Conservation (phyloP, 2,113 vertebrate species). For the Perca flavescens region DNA sequence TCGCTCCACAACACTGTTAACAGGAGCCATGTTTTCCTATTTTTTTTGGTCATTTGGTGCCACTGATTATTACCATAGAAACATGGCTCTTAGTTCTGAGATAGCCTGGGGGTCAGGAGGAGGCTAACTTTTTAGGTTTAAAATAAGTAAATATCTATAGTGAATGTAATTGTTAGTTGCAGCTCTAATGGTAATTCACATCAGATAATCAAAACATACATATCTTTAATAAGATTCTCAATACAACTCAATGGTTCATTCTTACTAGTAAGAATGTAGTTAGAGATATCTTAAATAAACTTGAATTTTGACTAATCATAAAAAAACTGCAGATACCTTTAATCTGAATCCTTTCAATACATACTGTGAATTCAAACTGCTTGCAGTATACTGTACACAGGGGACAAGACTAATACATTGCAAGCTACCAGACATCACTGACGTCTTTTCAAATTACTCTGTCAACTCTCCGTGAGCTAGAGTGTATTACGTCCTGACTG, state of each 20-base stretch:
- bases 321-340: not conserved
- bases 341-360: not conserved
- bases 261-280: not conserved
- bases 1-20: too few relatives aligned
- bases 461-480: slow-evolving; percentile 22
- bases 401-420: not conserved
- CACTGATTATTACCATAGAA: too few relatives aligned
- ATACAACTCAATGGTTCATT: not conserved
- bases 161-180: too few relatives aligned
- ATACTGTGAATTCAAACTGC: not conserved
- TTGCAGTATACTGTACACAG: not conserved
- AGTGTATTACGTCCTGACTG: not conserved
- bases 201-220: not conserved
- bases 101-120: too few relatives aligned
- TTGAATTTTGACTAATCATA: not conserved
- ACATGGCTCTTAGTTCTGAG: too few relatives aligned
- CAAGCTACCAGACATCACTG: not conserved
- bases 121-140: too few relatives aligned
- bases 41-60: too few relatives aligned
- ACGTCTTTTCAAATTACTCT: slow-evolving; percentile 25
- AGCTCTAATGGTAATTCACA: too few relatives aligned
- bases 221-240: not conserved
- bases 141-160: too few relatives aligned
- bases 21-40: too few relatives aligned
- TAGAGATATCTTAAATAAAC: not conserved